These are phyloP conservation scores for Poicephalus meyeri DNA, from an alignment of 2,113 vertebrate species.

Conservation along the genomic window DNA sequence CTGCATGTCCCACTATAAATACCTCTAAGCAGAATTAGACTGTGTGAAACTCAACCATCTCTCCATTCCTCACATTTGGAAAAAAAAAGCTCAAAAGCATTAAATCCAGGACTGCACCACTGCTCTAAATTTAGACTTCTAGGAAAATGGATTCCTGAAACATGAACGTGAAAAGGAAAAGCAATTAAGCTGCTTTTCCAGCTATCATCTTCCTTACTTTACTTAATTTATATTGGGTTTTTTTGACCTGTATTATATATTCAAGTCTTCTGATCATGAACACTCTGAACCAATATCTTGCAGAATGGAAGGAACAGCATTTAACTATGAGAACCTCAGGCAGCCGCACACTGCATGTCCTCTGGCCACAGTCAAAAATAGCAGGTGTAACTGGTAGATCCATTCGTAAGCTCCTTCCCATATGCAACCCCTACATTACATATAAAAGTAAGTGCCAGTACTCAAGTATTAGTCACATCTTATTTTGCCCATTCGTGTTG, in stretches of 20 bases:
- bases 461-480: background rate
- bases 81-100: background rate
- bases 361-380: background rate
- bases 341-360: accelerated
- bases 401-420: background rate
- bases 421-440: background rate
- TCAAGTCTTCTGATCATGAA: background rate
- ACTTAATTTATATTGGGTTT: background rate
- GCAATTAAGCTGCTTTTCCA: background rate
- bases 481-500: background rate
- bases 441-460: background rate
- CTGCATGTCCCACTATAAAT: background rate
- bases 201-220: background rate
- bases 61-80: background rate
- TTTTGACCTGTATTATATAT: background rate
- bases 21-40: background rate
- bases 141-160: background rate
- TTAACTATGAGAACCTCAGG: background rate
- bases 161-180: background rate
- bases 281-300: background rate
- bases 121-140: background rate
- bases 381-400: background rate
- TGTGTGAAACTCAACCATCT: background rate
- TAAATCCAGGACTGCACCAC: background rate
- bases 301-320: background rate